Evolutionary conservation across 2,888 invertebrate genomes (phyloP).

Genomic region (Eulithis prunata): DNA sequence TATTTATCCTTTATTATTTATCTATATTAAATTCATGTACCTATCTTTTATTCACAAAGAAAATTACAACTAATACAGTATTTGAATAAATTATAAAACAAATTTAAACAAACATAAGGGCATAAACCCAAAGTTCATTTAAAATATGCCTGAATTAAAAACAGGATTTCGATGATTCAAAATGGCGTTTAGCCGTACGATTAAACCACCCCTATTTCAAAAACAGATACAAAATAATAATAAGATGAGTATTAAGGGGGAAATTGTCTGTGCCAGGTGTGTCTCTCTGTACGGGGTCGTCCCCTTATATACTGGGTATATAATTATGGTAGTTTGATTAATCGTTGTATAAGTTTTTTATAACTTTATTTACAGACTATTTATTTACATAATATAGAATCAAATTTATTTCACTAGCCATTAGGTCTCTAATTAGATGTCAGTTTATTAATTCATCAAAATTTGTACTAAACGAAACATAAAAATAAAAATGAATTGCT

Average conservation of each 20-base stretch:
- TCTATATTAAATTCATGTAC: no score
- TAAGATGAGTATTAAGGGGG: slow-evolving; percentile 71
- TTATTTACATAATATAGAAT: no score
- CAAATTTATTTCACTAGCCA: no score
- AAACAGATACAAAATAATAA: slow-evolving; percentile 84
- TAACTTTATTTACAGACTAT: background rate
- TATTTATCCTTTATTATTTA: no score
- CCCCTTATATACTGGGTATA: slow-evolving; percentile 68
- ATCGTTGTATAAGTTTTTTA: slow-evolving; percentile 14
- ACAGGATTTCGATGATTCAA: slow-evolving; percentile 73
- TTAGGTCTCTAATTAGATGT: no score
- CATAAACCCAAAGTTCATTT: slow-evolving; percentile 7
- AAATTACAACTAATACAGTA: no score
- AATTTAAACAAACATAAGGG: background rate
- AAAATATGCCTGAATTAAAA: slow-evolving; percentile 40
- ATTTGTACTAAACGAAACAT: background rate
- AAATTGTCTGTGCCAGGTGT: slow-evolving; percentile 75
- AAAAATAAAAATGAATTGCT: background rate
- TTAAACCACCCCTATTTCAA: slow-evolving; percentile 81
- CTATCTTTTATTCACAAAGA: no score
- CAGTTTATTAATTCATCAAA: no score
- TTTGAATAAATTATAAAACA: slow-evolving; percentile 8
- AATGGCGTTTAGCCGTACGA: slow-evolving; percentile 79
- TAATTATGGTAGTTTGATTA: slow-evolving; percentile 34
- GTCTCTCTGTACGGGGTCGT: slow-evolving; percentile 61